phyloP scores from a whole-genome alignment of 2,113 vertebrate species.

The Cryptotis parvus region DNA sequence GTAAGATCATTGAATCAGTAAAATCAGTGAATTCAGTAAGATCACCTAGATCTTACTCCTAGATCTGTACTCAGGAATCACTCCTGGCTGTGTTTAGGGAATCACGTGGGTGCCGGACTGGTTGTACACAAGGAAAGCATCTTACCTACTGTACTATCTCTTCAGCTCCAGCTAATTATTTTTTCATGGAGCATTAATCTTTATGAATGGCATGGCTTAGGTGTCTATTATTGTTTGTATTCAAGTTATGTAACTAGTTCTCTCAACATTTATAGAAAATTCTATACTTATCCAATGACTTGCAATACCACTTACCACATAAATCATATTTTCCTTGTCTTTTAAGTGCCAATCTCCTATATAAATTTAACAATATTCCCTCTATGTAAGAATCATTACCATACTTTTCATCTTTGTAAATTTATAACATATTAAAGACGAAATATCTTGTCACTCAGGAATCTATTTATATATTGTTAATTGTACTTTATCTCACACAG shows the following conservation, averaged over 20 bases:
- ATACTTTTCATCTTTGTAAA: constrained; percentile 41
- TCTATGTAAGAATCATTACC: not conserved
- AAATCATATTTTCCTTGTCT: no score
- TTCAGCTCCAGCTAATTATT: not conserved
- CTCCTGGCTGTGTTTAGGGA: no score
- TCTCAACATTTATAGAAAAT: not conserved
- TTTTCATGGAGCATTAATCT: not conserved
- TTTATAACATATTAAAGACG: not conserved
- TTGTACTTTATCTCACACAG: constrained; percentile 35
- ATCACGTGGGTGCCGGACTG: no score
- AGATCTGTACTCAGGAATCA: no score
- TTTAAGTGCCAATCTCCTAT: not conserved
- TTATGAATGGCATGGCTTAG: not conserved
- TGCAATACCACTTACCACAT: not conserved
- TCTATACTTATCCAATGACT: not conserved
- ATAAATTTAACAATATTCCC: constrained; percentile 6
- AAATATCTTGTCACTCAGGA: not conserved
- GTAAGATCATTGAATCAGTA: no score
- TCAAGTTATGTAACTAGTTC: not conserved
- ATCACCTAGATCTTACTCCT: no score
- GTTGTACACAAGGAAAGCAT: no score
- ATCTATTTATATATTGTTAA: constrained; percentile 22
- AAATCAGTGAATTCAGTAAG: no score
- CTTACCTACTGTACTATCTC: no score
- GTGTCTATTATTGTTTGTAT: not conserved